Base-by-base conservation (phyloP, 2,888 invertebrate genomes). In the Amiota minor region DNA sequence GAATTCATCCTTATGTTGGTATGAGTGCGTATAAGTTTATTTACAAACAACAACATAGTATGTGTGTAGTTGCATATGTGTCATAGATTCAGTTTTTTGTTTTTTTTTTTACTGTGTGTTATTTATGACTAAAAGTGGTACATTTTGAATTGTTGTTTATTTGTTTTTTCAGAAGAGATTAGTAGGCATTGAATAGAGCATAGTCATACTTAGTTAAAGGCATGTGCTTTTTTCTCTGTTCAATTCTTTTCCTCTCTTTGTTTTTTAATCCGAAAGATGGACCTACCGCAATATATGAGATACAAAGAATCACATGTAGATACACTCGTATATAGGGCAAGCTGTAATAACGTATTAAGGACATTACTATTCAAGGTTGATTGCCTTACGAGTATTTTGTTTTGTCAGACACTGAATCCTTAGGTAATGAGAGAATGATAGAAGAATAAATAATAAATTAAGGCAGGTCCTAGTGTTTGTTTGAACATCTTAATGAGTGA, bases 1-100 rank as follows among this genome's bases (percentile, higher is more conserved):
- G 12, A 9, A 50, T 46, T 14, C 56, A 18, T 70, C n/a, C n/a
- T 78, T 77, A 75, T 81, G 78, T 75, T 70, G 74, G 80, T 72
- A 62, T 77, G 70, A 68, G 70, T 77, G 50, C 50, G 49, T 61
- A 23, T 73, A n/a, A n/a, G n/a, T n/a, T n/a, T n/a, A n/a, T n/a
- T n/a, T n/a, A 74, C 64, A 62, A 73, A 76, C 76, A 78, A 20
- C 23, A 59, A 10, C 59, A 59, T 12, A 8, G 11, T n/a, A 56
- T 11, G 20, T 59, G 8, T 50, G 59, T 20, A 59, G 11, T 59
- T n/a, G n/a, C n/a, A 18, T 9, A 11, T 59, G 11, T 10, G 23
- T 18, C 12, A n/a, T n/a, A n/a, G n/a, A n/a, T n/a, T n/a, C 20
- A 20, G 10, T 18, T 62, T 78, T 65, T 55, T 71, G 1, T 53